Evolutionary conservation across 2,888 invertebrate genomes (phyloP).

Genomic region (Agapetus fuscipes): DNA sequence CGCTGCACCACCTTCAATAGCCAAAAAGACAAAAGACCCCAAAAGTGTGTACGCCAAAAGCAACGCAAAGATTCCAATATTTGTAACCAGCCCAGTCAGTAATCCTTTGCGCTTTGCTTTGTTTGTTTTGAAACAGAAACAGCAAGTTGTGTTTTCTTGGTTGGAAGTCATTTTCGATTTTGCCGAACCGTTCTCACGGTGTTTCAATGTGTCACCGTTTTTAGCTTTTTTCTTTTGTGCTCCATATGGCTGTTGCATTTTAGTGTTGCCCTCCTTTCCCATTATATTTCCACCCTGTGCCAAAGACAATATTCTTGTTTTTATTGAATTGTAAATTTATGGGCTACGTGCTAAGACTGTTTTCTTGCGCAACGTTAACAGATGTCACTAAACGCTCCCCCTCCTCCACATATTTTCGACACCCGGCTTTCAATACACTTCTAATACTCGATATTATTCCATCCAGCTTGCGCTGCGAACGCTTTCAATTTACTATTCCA

Average conservation of each 20-base stretch:
- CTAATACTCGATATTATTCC: too few relatives aligned
- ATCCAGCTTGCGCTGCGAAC: too few relatives aligned
- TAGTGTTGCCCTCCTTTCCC: conserved; percentile 10
- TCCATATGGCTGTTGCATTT: conserved; percentile 17
- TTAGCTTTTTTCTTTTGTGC: conserved; percentile 13
- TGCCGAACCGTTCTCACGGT: conserved; percentile 2
- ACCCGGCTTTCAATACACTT: too few relatives aligned
- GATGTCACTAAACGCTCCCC: too few relatives aligned
- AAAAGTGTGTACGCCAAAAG: conserved; percentile 66
- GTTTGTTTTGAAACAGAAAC: conserved; percentile 42
- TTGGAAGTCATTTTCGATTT: conserved; percentile 4
- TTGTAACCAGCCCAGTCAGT: conserved; percentile 63
- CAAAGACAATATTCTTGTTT: background rate
- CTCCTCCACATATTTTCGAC: too few relatives aligned
- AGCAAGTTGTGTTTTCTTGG: conserved; percentile 32
- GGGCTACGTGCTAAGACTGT: background rate
- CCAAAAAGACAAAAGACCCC: conserved; percentile 74
- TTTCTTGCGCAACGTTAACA: too few relatives aligned
- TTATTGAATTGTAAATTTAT: background rate
- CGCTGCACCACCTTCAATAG: conserved; percentile 63
- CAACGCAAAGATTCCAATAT: conserved; percentile 71
- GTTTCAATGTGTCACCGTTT: conserved; percentile 8
- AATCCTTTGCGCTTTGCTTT: conserved; percentile 41
- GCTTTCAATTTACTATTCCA: too few relatives aligned
- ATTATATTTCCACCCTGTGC: conserved; percentile 1